Conservation (phyloP, 2,797 vertebrate species). For the Clamator glandarius region DNA sequence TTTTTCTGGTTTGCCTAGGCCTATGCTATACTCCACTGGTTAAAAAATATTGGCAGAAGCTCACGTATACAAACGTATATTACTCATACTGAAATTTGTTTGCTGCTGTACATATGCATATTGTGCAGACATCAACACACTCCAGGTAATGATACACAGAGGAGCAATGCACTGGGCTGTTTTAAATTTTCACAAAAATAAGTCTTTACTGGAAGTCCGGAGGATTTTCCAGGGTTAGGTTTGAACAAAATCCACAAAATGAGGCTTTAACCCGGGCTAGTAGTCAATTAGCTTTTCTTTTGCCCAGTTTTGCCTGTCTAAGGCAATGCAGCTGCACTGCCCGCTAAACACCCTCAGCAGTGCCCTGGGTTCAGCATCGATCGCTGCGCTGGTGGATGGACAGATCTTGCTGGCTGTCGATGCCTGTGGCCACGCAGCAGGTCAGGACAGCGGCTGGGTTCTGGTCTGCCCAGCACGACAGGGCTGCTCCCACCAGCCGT, state of each 20-base stretch:
- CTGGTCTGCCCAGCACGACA: not conserved
- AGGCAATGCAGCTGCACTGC: not conserved
- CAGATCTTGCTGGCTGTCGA: not conserved
- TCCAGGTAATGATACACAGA: not conserved
- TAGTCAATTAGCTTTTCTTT: not conserved
- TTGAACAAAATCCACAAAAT: not conserved
- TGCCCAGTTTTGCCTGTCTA: not conserved
- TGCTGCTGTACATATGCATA: not conserved
- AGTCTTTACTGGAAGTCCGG: not conserved
- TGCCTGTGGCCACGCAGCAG: not conserved
- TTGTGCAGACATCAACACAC: not conserved
- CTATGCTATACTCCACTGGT: accelerated
- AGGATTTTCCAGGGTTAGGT: not conserved
- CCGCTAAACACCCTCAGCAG: not conserved
- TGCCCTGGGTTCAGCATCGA: not conserved
- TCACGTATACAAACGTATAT: not conserved
- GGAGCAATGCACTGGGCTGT: not conserved
- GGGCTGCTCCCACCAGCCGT: not conserved
- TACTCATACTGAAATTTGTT: not conserved
- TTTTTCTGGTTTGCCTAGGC: not conserved
- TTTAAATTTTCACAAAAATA: not conserved
- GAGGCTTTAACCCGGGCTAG: not conserved
- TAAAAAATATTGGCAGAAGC: not conserved
- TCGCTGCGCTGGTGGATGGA: not conserved
- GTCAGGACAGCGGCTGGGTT: not conserved